Evolutionary conservation across 1,140 invertebrate species (phyloP).

Genomic region (Whitmania pigra): DNA sequence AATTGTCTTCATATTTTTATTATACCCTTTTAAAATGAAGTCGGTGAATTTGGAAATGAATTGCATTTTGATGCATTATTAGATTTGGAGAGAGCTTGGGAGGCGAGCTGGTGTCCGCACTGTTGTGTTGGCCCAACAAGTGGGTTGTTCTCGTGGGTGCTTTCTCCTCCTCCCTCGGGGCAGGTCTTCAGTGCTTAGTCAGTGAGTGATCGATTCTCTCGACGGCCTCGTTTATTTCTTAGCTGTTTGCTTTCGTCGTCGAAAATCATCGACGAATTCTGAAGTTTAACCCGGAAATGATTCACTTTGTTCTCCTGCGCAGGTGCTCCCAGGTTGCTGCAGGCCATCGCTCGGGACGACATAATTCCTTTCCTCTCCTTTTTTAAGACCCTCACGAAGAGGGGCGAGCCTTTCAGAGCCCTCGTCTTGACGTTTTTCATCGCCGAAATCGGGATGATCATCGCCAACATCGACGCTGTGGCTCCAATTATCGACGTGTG

Average conservation of each 20-base stretch:
- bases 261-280: too few relatives aligned
- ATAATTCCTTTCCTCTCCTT: slow-evolving; percentile 87
- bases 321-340: slow-evolving; percentile 54
- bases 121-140: slow-evolving; percentile 79
- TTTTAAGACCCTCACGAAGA: slow-evolving; percentile 74
- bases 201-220: slow-evolving; percentile 47
- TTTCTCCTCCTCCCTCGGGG: slow-evolving; percentile 89
- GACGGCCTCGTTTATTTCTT: too few relatives aligned
- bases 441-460: slow-evolving; percentile 84
- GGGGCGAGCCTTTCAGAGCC: slow-evolving; percentile 90
- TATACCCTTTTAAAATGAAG: too few relatives aligned
- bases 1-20: too few relatives aligned
- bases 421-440: slow-evolving; percentile 79
- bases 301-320: slow-evolving; percentile 19
- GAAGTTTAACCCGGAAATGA: background rate
- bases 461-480: slow-evolving; percentile 51
- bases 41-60: too few relatives aligned
- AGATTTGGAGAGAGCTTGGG: slow-evolving; percentile 91
- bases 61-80: background rate
- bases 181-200: slow-evolving; percentile 92
- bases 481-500: slow-evolving; percentile 50
- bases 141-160: slow-evolving; percentile 91
- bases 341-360: slow-evolving; percentile 92
- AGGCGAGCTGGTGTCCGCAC: slow-evolving; percentile 82
- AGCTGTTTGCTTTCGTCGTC: too few relatives aligned